Base-by-base conservation (phyloP, 2,797 vertebrate genomes). In the Synaphobranchus kaupii region DNA sequence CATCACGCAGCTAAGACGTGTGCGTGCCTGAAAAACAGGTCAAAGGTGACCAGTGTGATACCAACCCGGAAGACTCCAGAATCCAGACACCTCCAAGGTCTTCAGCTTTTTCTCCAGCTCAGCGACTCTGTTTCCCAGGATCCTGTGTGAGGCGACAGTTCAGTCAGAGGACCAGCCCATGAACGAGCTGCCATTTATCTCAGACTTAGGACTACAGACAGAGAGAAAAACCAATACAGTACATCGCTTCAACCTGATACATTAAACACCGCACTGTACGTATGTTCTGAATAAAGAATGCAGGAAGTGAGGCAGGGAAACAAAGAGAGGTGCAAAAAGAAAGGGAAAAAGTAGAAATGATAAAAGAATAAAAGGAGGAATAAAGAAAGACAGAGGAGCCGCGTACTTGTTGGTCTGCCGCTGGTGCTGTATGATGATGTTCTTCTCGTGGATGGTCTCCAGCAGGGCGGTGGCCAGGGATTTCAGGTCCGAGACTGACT, bases 11-110 rank as follows among this genome's bases (percentile, higher is more conserved):
- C 12, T 44, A 39, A 4, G 47, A 20, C n/a, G 66, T 39, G 20
- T 20, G 68, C 48, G 0, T 48, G 22, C 17, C 4, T 15, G 39
- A 25, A 8, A 82, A 82, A 82, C 22, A 52, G 63, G 50, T 52
- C 3, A 22, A 81, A 1, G 86, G 71, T n/a, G 73, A 50, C 44
- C 1, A 17, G 88, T n/a, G 78, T 28, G 56, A 25, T 44, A 88
- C 89, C 93, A 90, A 99, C 99, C 99, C 95, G 99, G 99, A 84
- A 99, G 96, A 93, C 97, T 98, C 99, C 99, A 99, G 90, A 99
- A 95, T 83, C 99, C 99, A 88, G 99, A 98, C 48, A 98, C 96
- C 95, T 99, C 98, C 90, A 99, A 93, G 28, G 97, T 97, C 94
- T 97, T 98, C 76, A 99, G 93, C 90, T 99, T 99, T 92, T 97